Evolutionary conservation across 2,113 vertebrate species (phyloP).

Genomic region (Hystrix cristata): DNA sequence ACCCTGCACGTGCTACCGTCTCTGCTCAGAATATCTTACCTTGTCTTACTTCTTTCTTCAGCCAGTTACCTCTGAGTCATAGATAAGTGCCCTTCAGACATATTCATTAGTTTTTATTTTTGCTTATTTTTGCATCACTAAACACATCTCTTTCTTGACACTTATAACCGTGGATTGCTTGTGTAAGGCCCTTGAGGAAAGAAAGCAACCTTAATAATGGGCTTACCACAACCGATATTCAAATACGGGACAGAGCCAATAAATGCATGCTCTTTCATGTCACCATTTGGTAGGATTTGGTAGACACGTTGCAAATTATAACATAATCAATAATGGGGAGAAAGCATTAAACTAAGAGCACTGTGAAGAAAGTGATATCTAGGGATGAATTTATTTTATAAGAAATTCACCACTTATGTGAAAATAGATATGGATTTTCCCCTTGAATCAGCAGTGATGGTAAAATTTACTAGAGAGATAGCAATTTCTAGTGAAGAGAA

Average conservation of each 20-base stretch:
- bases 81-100: background rate
- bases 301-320: background rate
- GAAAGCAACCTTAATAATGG: background rate
- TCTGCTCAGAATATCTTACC: background rate
- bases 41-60: background rate
- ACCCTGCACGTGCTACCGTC: background rate
- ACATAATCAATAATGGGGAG: background rate
- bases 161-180: background rate
- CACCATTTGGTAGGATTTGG: background rate
- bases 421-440: background rate
- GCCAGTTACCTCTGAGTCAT: background rate
- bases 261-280: background rate
- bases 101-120: background rate
- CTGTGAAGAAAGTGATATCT: background rate
- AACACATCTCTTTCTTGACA: background rate
- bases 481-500: background rate
- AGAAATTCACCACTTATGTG: background rate
- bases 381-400: background rate
- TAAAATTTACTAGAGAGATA: background rate
- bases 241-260: background rate
- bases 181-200: background rate
- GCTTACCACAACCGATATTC: background rate
- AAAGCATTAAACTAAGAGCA: background rate
- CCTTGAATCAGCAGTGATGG: background rate
- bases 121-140: background rate